These are phyloP conservation scores for Menura novaehollandiae DNA, from an alignment of 2,113 vertebrate species.

Conservation along the genomic window DNA sequence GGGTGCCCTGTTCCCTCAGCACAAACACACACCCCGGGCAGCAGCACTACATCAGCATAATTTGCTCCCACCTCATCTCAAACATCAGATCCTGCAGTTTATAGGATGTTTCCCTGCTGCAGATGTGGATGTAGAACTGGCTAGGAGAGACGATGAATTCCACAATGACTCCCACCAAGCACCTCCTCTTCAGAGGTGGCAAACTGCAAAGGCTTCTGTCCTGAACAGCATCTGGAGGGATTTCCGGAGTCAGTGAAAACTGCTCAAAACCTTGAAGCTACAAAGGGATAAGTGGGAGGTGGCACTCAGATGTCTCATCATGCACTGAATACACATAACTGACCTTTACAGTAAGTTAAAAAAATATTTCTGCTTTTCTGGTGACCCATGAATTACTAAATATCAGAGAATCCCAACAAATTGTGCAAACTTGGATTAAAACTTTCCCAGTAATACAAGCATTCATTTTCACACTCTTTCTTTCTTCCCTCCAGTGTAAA, in stretches of 20 bases:
- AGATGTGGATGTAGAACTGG: constrained; percentile 84
- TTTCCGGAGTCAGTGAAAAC: neutral
- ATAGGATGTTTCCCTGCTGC: constrained; percentile 67
- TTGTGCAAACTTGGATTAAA: neutral
- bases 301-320: neutral
- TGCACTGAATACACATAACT: neutral
- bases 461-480: neutral
- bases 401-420: neutral
- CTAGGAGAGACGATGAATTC: constrained; percentile 81
- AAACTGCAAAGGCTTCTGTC: constrained; percentile 76
- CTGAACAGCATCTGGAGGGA: constrained; percentile 84
- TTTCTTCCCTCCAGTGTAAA: neutral
- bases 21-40: accelerated
- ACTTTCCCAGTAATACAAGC: neutral
- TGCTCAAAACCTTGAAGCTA: constrained; percentile 61
- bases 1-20: neutral
- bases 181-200: constrained; percentile 49
- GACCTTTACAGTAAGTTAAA: neutral
- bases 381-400: neutral
- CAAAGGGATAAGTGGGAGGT: neutral
- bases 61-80: constrained; percentile 84
- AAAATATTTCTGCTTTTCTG: neutral
- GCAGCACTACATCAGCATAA: neutral
- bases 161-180: constrained; percentile 79
- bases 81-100: constrained; percentile 87